Percentiles rank a stretch among this genome's conserved stretches.
phyloP scores from a whole-genome alignment of 2,113 vertebrate species.

The Shinisaurus crocodilurus region DNA sequence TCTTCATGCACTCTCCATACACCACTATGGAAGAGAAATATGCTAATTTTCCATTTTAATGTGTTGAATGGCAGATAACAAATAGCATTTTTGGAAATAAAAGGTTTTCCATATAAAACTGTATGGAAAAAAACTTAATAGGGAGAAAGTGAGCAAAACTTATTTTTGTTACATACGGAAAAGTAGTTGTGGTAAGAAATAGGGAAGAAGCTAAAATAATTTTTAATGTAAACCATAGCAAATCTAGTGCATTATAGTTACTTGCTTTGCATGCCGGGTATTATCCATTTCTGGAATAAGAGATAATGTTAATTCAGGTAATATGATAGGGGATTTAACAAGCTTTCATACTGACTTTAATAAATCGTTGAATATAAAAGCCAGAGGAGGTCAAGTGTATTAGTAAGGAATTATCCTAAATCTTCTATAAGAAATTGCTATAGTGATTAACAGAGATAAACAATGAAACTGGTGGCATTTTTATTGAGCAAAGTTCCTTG shows the following conservation, averaged over 20 bases:
- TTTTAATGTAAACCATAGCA: not conserved
- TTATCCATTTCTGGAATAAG: constrained; percentile 18
- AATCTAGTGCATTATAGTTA: constrained; percentile 17
- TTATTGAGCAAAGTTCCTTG: not conserved
- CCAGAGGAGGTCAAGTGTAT: not conserved
- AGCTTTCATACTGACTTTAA: not conserved
- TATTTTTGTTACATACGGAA: not conserved
- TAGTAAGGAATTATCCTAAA: constrained; percentile 16
- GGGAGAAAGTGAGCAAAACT: not conserved
- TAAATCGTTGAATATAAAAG: constrained; percentile 18
- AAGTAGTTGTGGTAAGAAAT: not conserved
- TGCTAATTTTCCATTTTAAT: not conserved
- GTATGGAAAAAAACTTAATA: not conserved
- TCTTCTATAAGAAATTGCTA: not conserved
- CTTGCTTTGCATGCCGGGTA: constrained; percentile 16
- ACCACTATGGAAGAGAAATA: not conserved
- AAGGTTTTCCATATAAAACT: not conserved
- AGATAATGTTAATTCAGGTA: constrained; percentile 11
- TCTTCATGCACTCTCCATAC: not conserved
- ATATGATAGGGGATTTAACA: constrained; percentile 27
- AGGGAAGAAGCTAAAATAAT: not conserved
- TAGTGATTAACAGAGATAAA: not conserved
- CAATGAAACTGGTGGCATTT: not conserved
- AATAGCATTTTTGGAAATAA: not conserved
- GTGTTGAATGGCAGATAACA: not conserved